Evolutionary conservation across 2,888 invertebrate species (phyloP), one percentile per base, ranked within the genome.

Genomic region (Pseudoips prasinana): DNA sequence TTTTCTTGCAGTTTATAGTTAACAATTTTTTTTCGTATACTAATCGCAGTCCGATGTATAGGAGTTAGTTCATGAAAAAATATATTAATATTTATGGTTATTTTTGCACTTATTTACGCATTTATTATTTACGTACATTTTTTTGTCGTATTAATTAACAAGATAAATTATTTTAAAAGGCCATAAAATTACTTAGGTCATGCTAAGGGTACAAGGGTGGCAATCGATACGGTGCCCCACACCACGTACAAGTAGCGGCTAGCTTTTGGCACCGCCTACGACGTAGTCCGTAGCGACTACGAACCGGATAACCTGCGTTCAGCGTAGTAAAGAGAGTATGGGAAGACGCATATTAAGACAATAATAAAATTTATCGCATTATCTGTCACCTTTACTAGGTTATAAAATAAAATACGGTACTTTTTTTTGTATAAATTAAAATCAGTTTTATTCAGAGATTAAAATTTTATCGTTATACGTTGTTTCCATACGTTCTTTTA

Each of bases 201-300:
- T 47, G 47, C 39, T 45, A 56, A 68, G 60, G 58, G 53, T 56
- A 65, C 46, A 43, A 39, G 51, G 57, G 55, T 61, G 57, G 63
- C 66, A 78, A 78, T 79, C 79, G 64, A 80, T 81, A 71, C 59
- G 46, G 57, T 61, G 45, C 64, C 67, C 63, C 71, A 64, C 68
- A 64, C 73, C 64, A 71, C 64, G 51, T 37, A 49, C 56, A 60
- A 73, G 63, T 66, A 72, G 62, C 55, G 64, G 72, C 70, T 73
- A 76, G 63, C 67, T 73, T 58, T 69, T 73, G 64, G 68, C 67
- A 64, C 65, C 74, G 68, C 68, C 74, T 77, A 73, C 69, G 64
- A 46, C 64, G 61, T 68, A 64, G 66, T 55, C 33, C 56, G 63
- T 64, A 64, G 58, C 45, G 23, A 34, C 53, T 49, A 54, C 59